Percentiles rank a stretch among this genome's conserved stretches.
Evolutionary conservation across 1,140 invertebrate genomes (phyloP).

Genomic region (Elymnias hypermnestra): DNA sequence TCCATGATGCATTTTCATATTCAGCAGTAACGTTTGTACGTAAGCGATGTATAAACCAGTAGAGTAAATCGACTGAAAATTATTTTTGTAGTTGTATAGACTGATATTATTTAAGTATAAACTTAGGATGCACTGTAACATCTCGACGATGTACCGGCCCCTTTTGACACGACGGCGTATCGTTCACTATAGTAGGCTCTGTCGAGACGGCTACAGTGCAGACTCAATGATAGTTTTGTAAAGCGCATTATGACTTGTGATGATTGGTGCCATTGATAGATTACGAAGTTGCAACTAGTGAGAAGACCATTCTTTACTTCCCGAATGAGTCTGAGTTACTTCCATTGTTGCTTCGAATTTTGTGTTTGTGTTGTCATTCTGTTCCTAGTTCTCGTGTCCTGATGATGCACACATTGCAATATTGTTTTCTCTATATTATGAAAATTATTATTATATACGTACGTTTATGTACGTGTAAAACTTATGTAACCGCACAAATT

Average conservation of each 20-base stretch:
- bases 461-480: neutral
- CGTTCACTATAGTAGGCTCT: no score
- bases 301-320: conserved; percentile 45
- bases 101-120: conserved; percentile 71
- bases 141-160: neutral
- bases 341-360: conserved; percentile 60
- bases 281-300: conserved; percentile 61
- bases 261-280: conserved; percentile 74
- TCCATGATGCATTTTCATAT: conserved; percentile 64
- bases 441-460: neutral
- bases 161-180: no score
- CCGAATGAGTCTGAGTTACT: conserved; percentile 57
- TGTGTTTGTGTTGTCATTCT: conserved; percentile 21
- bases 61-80: conserved; percentile 72
- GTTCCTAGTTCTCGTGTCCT: conserved; percentile 27
- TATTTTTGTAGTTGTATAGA: conserved; percentile 76
- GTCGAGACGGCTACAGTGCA: conserved; percentile 25
- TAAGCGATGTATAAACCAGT: conserved; percentile 59
- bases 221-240: conserved; percentile 37
- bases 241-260: conserved; percentile 73
- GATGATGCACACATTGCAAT: conserved; percentile 8
- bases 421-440: neutral
- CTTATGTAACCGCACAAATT: conserved; percentile 3
- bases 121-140: conserved; percentile 37
- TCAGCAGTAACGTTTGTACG: conserved; percentile 48